Percentiles rank a stretch among this genome's conserved stretches.
Evolutionary conservation across 2,113 vertebrate genomes (phyloP).

Genomic region (Podocnemis expansa): DNA sequence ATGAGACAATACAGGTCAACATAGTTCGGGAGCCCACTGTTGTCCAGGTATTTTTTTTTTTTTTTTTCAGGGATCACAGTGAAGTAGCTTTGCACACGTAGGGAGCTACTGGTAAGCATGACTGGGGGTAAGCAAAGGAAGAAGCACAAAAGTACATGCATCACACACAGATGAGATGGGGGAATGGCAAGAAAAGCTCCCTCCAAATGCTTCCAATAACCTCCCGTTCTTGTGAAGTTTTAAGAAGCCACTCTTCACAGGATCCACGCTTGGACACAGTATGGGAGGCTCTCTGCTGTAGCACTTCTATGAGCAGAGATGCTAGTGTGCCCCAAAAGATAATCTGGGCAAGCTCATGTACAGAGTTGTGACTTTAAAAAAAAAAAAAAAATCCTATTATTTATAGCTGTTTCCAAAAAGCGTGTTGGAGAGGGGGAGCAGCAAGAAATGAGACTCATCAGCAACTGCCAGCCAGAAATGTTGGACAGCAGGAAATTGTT

Average conservation of each 20-base stretch:
- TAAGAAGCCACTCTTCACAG: neutral
- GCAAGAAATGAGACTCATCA: neutral
- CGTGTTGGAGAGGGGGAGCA: neutral
- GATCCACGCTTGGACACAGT: too few species aligned
- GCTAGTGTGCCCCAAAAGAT: neutral
- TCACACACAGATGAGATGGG: neutral
- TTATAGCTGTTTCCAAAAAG: neutral
- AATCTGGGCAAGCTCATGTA: neutral
- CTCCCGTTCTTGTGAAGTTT: accelerated
- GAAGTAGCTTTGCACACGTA: neutral
- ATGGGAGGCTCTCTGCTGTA: neutral
- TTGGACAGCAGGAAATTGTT: constrained; percentile 47
- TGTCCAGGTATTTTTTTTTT: neutral
- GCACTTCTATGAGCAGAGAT: neutral
- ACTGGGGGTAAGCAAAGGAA: neutral
- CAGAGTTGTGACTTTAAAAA: neutral
- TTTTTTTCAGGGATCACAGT: neutral
- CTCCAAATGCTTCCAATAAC: neutral
- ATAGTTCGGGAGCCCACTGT: neutral
- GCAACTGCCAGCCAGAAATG: neutral
- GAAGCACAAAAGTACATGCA: neutral
- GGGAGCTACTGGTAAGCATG: neutral
- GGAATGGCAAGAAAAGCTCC: neutral
- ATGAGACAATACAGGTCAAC: neutral
- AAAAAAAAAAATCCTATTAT: neutral